Percentiles rank a stretch among this genome's conserved stretches.
These are phyloP conservation scores for Melipona bicolor DNA, from an alignment of 2,888 invertebrate species.

Conservation along the genomic window DNA sequence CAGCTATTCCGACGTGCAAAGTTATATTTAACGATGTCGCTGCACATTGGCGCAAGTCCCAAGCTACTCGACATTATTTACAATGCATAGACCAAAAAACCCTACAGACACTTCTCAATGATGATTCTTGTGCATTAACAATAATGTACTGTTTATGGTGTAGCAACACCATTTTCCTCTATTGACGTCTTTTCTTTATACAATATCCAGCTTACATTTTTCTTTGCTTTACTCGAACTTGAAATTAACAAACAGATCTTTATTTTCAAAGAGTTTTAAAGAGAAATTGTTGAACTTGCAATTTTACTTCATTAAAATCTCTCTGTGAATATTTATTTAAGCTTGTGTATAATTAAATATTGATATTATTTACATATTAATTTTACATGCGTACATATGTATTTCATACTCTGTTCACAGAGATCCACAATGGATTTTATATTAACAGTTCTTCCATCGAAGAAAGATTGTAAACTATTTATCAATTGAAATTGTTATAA, in stretches of 20 bases:
- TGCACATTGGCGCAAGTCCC: constrained; percentile 76
- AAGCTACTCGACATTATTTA: constrained; percentile 70
- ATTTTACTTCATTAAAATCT: no score
- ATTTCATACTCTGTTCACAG: constrained; percentile 6
- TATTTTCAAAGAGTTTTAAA: no score
- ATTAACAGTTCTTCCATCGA: background rate
- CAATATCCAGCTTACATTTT: background rate
- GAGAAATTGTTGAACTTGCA: no score
- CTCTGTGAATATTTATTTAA: background rate
- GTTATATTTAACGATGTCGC: constrained; percentile 77
- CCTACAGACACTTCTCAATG: constrained; percentile 17
- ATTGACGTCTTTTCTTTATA: background rate
- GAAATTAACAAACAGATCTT: no score
- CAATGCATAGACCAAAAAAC: constrained; percentile 54
- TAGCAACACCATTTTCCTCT: background rate
- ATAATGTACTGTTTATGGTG: constrained; percentile 38
- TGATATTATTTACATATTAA: background rate
- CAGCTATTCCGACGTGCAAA: constrained; percentile 63
- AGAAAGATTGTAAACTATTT: background rate
- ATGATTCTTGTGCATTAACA: background rate
- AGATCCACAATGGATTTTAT: constrained; percentile 10
- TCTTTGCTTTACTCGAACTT: no score
- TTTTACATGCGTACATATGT: background rate
- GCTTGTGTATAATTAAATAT: background rate
- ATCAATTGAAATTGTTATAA: background rate